These are phyloP conservation scores for Chaetophractus vellerosus DNA, from an alignment of 2,797 vertebrate genomes.

Conservation along the genomic window DNA sequence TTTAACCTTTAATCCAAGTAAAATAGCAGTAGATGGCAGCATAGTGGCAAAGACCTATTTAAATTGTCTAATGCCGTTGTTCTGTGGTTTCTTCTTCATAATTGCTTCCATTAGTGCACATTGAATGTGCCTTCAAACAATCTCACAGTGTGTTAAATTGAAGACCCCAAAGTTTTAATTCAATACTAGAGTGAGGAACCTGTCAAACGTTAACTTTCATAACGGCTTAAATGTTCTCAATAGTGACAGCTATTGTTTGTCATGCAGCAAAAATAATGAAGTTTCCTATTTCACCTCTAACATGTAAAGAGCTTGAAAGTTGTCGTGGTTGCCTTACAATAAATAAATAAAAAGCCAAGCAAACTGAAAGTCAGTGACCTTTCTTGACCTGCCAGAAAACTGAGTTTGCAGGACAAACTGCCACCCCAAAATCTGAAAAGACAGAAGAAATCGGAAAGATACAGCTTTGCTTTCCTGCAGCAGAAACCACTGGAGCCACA, in stretches of 20 bases:
- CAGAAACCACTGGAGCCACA: neutral
- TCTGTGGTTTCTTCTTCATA: neutral
- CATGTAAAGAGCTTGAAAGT: neutral
- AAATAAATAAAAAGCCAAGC: neutral
- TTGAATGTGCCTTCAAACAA: neutral
- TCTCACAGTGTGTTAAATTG: neutral
- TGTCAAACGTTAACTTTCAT: constrained; percentile 19
- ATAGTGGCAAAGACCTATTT: neutral
- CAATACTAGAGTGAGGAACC: neutral
- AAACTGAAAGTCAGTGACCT: neutral
- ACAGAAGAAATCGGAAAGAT: neutral
- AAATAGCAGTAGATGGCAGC: neutral
- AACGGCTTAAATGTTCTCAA: neutral
- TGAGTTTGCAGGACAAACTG: neutral
- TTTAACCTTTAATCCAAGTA: neutral
- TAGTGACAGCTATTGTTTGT: neutral
- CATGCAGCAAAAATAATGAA: neutral
- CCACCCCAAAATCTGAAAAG: neutral
- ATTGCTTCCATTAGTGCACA: neutral
- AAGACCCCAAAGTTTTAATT: neutral
- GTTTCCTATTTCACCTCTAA: neutral
- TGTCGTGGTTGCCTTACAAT: too few species aligned
- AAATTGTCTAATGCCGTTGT: neutral
- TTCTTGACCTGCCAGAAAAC: neutral
- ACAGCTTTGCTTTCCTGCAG: neutral